Conservation (phyloP, 2,888 invertebrate genomes). For the Podotricha telesiphe region DNA sequence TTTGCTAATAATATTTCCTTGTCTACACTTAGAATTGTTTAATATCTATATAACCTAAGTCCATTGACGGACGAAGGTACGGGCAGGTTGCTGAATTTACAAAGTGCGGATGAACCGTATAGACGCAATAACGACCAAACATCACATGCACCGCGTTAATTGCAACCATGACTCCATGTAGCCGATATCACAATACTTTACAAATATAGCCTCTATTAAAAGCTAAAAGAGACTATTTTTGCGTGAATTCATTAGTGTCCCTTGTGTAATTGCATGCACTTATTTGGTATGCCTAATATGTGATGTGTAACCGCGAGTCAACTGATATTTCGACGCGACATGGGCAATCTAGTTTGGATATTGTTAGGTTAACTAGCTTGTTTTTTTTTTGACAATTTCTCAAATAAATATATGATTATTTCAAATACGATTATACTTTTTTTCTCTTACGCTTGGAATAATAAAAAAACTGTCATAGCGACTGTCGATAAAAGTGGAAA, state of each 20-base stretch:
- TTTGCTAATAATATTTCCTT: not conserved
- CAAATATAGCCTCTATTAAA: constrained; percentile 34
- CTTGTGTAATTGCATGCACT: constrained; percentile 44
- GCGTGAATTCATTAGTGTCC: constrained; percentile 24
- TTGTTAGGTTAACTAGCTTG: not conserved
- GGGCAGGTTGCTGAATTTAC: constrained; percentile 31
- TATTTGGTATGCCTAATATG: constrained; percentile 46
- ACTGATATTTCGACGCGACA: constrained; percentile 36
- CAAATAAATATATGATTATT: not conserved
- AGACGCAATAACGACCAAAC: constrained; percentile 45
- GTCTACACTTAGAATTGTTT: not conserved
- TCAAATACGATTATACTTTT: too few relatives aligned
- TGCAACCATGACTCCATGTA: constrained; percentile 44
- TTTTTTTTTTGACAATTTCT: not conserved
- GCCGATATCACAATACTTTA: constrained; percentile 33
- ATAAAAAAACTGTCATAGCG: too few relatives aligned
- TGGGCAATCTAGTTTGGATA: constrained; percentile 15
- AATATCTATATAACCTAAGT: constrained; percentile 4
- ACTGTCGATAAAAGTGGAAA: too few relatives aligned
- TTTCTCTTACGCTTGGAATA: not conserved
- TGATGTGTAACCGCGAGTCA: constrained; percentile 43
- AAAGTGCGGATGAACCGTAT: constrained; percentile 43
- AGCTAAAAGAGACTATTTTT: constrained; percentile 5
- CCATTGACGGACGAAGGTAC: constrained; percentile 20
- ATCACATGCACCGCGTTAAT: constrained; percentile 47